phyloP scores from a whole-genome alignment of 2,113 vertebrate genomes.

The Ardeotis arabs region DNA sequence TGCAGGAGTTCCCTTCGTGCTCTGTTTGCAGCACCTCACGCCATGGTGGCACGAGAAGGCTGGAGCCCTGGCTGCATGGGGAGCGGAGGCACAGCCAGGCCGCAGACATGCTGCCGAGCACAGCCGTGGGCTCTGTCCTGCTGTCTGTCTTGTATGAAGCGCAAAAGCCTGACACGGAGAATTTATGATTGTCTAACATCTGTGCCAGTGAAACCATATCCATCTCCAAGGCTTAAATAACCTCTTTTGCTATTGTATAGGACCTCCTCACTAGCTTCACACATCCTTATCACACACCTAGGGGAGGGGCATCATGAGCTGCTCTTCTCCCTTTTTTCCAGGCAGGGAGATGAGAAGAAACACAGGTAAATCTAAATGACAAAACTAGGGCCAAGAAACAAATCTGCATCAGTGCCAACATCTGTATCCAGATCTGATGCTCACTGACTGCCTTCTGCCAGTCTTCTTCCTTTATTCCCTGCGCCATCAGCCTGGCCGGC shows the following conservation, averaged over 20 bases:
- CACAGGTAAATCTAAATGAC: neutral
- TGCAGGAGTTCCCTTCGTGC: neutral
- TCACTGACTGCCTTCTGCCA: neutral
- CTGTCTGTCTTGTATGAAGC: accelerated
- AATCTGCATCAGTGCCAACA: neutral
- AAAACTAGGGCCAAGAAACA: neutral
- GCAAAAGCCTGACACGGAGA: neutral
- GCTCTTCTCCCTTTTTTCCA: neutral
- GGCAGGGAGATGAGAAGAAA: neutral
- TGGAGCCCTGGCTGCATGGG: neutral
- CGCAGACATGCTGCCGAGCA: accelerated
- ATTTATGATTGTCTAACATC: neutral
- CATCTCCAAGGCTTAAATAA: neutral
- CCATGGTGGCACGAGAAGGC: neutral
- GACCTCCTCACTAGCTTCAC: neutral
- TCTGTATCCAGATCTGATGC: neutral
- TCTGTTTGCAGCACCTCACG: neutral
- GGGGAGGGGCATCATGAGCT: neutral
- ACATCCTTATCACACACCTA: neutral
- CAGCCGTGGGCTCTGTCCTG: neutral
- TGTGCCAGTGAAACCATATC: neutral
- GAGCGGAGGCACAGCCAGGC: neutral
- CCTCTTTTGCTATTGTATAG: neutral
- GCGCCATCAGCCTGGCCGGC: neutral
- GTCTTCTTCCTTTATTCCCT: too few relatives aligned